Conservation (phyloP, 1,140 invertebrate species). For the Pseudomyrmex dendroicus region DNA sequence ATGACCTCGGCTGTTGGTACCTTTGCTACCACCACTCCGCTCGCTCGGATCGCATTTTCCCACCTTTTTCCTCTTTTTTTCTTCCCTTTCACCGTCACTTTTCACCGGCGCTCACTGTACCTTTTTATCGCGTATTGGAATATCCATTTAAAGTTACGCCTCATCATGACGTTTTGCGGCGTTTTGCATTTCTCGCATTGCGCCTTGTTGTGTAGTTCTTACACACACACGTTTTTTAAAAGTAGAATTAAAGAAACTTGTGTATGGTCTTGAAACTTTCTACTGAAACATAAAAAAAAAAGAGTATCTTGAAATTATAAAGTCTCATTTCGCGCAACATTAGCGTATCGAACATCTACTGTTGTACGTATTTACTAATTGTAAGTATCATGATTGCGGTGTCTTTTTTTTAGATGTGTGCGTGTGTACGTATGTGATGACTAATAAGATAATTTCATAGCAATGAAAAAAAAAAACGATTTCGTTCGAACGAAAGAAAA, state of each 20-base stretch:
- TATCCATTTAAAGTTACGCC: constrained; percentile 49
- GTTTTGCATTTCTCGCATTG: neutral
- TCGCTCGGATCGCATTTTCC: constrained; percentile 61
- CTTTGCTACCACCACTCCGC: constrained; percentile 58
- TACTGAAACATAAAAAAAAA: too few relatives aligned
- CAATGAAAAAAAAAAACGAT: constrained; percentile 36
- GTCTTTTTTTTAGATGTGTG: too few relatives aligned
- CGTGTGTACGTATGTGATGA: neutral
- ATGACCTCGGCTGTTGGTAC: constrained; percentile 54
- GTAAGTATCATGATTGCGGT: too few relatives aligned
- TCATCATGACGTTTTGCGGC: constrained; percentile 4
- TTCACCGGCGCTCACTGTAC: neutral
- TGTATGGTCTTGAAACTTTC: too few relatives aligned
- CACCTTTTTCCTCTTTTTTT: constrained; percentile 55
- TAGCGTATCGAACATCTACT: too few relatives aligned
- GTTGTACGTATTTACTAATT: too few relatives aligned
- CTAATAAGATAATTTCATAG: constrained; percentile 14
- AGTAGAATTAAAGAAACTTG: constrained; percentile 4
- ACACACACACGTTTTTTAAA: neutral
- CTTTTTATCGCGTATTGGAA: constrained; percentile 34
- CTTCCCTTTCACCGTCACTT: neutral
- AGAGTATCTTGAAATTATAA: too few relatives aligned
- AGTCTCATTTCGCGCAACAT: too few relatives aligned
- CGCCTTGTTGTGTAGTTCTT: constrained; percentile 34
- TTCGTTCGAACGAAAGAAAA: constrained; percentile 6